Percentiles rank a stretch among this genome's conserved stretches.
phyloP scores from a whole-genome alignment of 92 coral and sea anemone species.

The Heteractis magnifica region DNA sequence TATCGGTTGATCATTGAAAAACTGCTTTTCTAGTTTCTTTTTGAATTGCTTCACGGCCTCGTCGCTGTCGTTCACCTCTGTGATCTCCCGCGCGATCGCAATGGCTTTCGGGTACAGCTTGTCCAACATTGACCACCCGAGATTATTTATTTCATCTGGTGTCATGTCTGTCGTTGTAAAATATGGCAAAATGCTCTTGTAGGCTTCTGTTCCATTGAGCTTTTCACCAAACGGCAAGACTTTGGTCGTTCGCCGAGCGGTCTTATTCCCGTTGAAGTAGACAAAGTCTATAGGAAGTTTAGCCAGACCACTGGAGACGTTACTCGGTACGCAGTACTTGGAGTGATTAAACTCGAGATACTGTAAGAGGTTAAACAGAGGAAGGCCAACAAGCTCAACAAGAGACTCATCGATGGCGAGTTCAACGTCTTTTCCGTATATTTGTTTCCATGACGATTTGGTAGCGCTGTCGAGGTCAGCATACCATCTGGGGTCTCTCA shows the following conservation, averaged over 20 bases:
- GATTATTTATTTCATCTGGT: conserved; percentile 63
- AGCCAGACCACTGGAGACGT: conserved; percentile 92
- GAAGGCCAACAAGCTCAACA: conserved; percentile 73
- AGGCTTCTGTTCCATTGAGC: conserved; percentile 74
- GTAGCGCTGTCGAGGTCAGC: conserved; percentile 33
- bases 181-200: conserved; percentile 81
- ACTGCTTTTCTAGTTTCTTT: conserved; percentile 67
- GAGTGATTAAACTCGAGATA: conserved; percentile 73
- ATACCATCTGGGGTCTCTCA: conserved; percentile 64
- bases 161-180: conserved; percentile 79
- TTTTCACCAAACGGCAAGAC: conserved; percentile 73
- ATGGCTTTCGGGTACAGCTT: conserved; percentile 80
- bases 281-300: conserved; percentile 75
- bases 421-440: conserved; percentile 46
- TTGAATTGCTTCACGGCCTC: conserved; percentile 72
- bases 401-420: conserved; percentile 62
- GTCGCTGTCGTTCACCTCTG: conserved; percentile 46
- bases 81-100: conserved; percentile 63
- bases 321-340: conserved; percentile 84
- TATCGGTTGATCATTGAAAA: conserved; percentile 80
- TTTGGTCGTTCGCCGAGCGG: conserved; percentile 58
- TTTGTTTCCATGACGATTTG: conserved; percentile 54
- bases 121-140: conserved; percentile 64
- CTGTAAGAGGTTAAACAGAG: conserved; percentile 64
- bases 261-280: conserved; percentile 63